These are phyloP conservation scores for Leucopsar rothschildi DNA, from an alignment of 2,113 vertebrate genomes.

Conservation along the genomic window DNA sequence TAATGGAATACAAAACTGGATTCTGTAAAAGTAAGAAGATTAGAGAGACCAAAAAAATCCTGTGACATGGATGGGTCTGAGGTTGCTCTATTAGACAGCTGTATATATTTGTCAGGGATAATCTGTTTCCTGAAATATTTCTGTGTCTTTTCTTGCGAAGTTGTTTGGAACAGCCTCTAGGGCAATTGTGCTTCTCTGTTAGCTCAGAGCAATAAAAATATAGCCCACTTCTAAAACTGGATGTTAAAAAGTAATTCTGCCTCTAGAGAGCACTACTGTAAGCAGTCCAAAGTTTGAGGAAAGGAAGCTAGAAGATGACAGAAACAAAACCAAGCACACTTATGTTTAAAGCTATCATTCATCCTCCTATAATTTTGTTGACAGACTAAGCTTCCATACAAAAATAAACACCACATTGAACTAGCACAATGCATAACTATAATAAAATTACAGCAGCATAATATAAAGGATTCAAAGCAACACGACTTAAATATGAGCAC, in stretches of 20 bases:
- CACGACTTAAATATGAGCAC: background rate
- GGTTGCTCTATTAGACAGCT: slow-evolving; percentile 42
- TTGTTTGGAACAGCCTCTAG: background rate
- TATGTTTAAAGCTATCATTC: background rate
- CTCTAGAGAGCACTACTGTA: background rate
- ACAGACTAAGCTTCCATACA: background rate
- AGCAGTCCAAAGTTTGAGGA: background rate
- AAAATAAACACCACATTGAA: background rate
- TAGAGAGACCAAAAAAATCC: slow-evolving; percentile 43
- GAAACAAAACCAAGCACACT: background rate
- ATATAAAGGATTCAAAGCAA: background rate
- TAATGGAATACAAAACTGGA: slow-evolving; percentile 51
- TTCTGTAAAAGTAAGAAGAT: slow-evolving; percentile 59
- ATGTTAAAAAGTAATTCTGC: slow-evolving; percentile 6
- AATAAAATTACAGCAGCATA: background rate
- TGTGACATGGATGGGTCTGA: background rate
- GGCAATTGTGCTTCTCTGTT: background rate
- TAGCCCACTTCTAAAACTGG: background rate
- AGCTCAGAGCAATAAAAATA: slow-evolving; percentile 29
- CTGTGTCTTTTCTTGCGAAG: background rate
- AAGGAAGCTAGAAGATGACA: background rate
- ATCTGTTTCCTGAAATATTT: slow-evolving; percentile 47
- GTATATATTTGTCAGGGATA: slow-evolving; percentile 46
- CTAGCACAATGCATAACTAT: background rate
- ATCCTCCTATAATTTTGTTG: background rate